These are phyloP conservation scores for Cichladusa arquata DNA, from an alignment of 2,113 vertebrate genomes.

Conservation along the genomic window DNA sequence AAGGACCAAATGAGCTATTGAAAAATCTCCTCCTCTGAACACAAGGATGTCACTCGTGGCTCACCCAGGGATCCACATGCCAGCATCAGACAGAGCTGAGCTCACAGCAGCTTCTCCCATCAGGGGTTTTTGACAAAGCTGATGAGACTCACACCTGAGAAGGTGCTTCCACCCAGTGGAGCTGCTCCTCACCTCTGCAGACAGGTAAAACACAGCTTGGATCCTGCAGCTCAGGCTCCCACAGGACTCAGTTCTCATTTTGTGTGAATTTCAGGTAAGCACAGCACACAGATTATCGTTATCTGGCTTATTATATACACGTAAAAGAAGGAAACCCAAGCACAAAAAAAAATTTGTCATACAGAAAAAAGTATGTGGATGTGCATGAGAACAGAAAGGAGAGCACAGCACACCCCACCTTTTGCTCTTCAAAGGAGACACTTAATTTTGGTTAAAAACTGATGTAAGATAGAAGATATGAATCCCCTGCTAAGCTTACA, in stretches of 20 bases:
- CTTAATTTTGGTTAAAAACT: background rate
- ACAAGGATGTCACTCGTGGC: accelerated
- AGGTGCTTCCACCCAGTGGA: background rate
- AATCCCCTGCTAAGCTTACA: background rate
- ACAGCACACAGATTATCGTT: background rate
- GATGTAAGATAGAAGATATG: background rate
- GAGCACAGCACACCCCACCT: background rate
- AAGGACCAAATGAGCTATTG: background rate
- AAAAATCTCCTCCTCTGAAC: background rate
- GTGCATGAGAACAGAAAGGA: background rate
- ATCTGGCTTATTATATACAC: background rate
- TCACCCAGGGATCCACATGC: background rate
- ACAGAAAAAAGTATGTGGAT: background rate
- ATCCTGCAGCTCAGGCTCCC: background rate
- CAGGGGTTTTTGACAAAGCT: background rate
- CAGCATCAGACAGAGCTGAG: background rate
- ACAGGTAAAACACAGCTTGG: background rate
- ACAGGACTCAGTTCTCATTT: background rate
- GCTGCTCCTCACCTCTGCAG: background rate
- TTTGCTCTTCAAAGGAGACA: background rate
- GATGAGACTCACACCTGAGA: background rate
- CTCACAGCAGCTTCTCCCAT: background rate
- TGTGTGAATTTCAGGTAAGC: background rate
- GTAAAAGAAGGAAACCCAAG: background rate
- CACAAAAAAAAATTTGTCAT: background rate